phyloP scores from a whole-genome alignment of 2,797 vertebrate genomes.

The Taeniopygia guttata region DNA sequence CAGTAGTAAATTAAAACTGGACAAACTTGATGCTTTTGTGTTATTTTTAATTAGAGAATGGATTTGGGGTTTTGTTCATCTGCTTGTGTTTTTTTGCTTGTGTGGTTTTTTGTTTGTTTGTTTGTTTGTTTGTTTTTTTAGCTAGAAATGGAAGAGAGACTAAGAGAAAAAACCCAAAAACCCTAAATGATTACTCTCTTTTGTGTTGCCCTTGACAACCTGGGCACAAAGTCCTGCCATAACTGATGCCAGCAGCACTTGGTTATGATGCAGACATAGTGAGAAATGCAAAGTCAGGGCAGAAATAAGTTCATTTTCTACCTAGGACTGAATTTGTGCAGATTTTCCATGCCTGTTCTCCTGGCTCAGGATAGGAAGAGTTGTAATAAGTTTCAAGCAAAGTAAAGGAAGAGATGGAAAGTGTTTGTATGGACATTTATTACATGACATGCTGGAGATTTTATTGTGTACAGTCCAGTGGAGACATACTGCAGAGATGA shows the following conservation, averaged over 20 bases:
- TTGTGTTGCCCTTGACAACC: not conserved
- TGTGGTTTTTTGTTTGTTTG: fast-evolving
- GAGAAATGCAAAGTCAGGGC: not conserved
- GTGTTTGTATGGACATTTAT: not conserved
- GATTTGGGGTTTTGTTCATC: not conserved
- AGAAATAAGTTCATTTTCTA: not conserved
- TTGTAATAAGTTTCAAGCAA: not conserved
- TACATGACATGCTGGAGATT: not conserved
- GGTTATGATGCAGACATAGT: not conserved
- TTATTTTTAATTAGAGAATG: not conserved
- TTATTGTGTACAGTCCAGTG: not conserved
- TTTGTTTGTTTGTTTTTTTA: no score
- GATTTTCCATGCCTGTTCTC: not conserved
- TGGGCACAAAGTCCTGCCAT: not conserved
- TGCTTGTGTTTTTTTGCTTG: fast-evolving
- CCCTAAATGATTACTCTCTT: not conserved
- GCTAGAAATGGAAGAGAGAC: not conserved
- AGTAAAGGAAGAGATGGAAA: not conserved
- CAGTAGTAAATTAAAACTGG: not conserved
- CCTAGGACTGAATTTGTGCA: not conserved
- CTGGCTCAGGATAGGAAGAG: not conserved
- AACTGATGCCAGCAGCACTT: not conserved
- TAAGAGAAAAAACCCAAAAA: not conserved
- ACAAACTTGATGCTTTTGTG: not conserved
- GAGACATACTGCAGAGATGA: not conserved